Evolutionary conservation across 2,113 vertebrate genomes (phyloP).

Genomic region (Phylloscopus trochilus): DNA sequence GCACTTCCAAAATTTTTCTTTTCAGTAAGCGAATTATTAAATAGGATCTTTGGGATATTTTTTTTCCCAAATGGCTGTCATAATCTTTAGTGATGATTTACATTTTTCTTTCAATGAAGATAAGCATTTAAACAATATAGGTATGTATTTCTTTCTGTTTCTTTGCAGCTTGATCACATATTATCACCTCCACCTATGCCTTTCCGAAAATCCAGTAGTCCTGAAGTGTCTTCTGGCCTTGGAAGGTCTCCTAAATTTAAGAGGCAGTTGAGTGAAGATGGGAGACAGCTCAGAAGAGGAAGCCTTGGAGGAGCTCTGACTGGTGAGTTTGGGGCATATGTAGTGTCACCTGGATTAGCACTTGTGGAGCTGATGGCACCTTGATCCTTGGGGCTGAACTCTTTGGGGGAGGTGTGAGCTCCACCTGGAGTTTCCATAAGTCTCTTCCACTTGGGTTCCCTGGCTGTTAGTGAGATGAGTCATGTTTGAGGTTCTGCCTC

Average conservation of each 20-base stretch:
- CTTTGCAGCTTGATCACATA: constrained; percentile 88
- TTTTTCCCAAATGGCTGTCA: not conserved
- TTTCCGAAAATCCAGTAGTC: constrained; percentile 88
- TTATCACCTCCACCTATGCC: constrained; percentile 80
- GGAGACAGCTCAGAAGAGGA: constrained; percentile 83
- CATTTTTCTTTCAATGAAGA: not conserved
- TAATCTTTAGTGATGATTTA: not conserved
- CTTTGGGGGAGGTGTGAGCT: not conserved
- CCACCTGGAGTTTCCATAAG: not conserved
- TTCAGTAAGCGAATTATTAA: not conserved
- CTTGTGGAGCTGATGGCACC: not conserved
- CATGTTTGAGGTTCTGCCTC: not conserved
- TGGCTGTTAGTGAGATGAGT: not conserved
- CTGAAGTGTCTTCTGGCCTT: constrained; percentile 77
- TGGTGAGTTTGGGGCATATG: constrained; percentile 65
- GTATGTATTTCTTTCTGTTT: not conserved
- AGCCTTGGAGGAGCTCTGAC: constrained; percentile 92
- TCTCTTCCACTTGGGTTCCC: rapidly evolving
- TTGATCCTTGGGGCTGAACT: too few relatives aligned
- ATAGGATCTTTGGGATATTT: not conserved
- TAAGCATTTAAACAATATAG: not conserved
- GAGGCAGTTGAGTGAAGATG: constrained; percentile 87
- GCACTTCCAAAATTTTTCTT: not conserved
- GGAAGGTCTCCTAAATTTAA: constrained; percentile 81
- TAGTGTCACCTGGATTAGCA: not conserved